Base-by-base conservation (phyloP, 2,797 vertebrate species). In the Gymnodraco acuticeps region DNA sequence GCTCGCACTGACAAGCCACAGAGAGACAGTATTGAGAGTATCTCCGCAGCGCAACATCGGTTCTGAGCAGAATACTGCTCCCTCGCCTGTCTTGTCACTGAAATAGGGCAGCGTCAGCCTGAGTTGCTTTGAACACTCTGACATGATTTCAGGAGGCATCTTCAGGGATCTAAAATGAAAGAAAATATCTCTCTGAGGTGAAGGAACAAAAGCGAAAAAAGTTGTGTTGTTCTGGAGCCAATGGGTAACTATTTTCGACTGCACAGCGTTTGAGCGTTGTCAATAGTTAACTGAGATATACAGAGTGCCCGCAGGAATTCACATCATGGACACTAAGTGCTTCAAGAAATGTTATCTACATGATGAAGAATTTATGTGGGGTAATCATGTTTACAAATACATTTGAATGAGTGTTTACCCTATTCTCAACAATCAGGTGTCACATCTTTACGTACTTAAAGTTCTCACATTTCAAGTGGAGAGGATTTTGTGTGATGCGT, bases 71-170 rank as follows among this genome's bases (percentile, higher is more conserved):
- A 73, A 77, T 65, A 50, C 56, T 61, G 76, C 77, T 90, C 88
- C 85, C 85, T 78, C 42, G 83, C 81, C 82, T 67, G 86, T 79
- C 87, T 89, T 90, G 90, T 93, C 89, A 87, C 84, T 93, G 88
- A 94, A 94, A 85, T 92, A 90, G 91, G 89, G 83, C 91, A 89
- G 73, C 86, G 16, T 84, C 89, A 87, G 87, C 78, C 83, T 66
- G 86, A 87, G 81, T 63, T 78, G 76, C 91, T 94, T 95, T 94
- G 91, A 94, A 93, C 77, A 76, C 62, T 56, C 83, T 88, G 90
- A 92, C 92, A 92, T 77, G 83, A 91, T 91, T 93, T 89, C 88
- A 85, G 84, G 76, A 91, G 88, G 85, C 84, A 83, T 91, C 93
- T 89, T 88, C 76, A 75, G 90, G 91, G 90, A 93, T 78, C 71